Evolutionary conservation across 2,113 vertebrate species (phyloP).

Genomic region (Prolemur simus): DNA sequence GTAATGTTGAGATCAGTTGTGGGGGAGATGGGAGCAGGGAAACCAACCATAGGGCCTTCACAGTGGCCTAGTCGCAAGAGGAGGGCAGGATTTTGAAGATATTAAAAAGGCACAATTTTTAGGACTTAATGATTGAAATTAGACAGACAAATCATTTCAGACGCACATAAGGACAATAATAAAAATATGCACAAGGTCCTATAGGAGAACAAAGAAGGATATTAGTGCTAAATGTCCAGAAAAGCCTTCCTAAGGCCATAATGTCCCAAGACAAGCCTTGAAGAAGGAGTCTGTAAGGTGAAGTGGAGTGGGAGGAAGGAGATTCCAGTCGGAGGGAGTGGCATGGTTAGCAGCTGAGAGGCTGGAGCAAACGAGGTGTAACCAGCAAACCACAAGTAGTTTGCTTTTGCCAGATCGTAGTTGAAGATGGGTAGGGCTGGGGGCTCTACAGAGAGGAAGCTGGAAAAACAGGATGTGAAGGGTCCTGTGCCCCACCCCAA

Average conservation of each 20-base stretch:
- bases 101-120: neutral
- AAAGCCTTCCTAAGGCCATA: neutral
- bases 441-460: neutral
- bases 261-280: no score
- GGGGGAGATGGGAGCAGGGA: neutral
- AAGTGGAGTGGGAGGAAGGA: neutral
- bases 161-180: neutral
- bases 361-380: neutral
- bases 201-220: neutral
- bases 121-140: neutral
- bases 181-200: neutral
- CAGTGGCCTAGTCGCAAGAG: neutral
- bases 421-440: neutral
- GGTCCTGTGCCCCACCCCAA: neutral
- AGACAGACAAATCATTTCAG: conserved; percentile 11
- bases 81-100: neutral
- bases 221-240: neutral
- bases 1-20: neutral
- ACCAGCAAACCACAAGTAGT: neutral
- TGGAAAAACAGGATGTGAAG: neutral
- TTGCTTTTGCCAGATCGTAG: neutral
- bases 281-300: neutral
- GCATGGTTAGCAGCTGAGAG: neutral
- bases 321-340: no score
- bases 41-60: neutral